Evolutionary conservation across 2,113 vertebrate genomes (phyloP), one percentile per base, ranked within the genome.

Genomic region (Glaucomys volans): DNA sequence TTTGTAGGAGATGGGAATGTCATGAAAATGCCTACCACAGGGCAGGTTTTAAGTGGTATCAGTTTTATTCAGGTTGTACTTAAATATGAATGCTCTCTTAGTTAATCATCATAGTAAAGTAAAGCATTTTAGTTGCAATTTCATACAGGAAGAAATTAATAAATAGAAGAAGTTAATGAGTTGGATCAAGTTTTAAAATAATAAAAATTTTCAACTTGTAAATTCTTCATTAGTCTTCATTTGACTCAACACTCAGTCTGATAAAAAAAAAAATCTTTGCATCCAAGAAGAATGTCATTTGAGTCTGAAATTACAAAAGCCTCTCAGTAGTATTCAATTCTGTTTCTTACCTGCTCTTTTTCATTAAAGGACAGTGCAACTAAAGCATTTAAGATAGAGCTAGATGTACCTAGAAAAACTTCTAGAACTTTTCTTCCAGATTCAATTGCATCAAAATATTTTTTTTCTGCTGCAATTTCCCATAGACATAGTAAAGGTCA

Each of bases 201-300:
- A 87, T 28, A 81, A 26, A 96, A 95, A 95, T 88, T 22, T 24
- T 64, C 42, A 90, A 54, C 47, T 90, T 86, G 62, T 54, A 18
- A 93, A 83, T 90, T 92, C 40, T 67, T 87, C 32, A 17, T 64
- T 87, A 75, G 20, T 47, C 76, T 90, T 87, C 40, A 6, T 83
- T 84, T 96, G 24, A 50, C 16, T 80, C 59, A 84, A 75, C 91
- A 87, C 37, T 80, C 42, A 71, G 37, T 50, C 77, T 72, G 35
- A 95, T 30, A n/a, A 3, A 82, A 80, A 90, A 69, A 67, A 88
- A 1, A 88, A 85, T 75, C 13, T 81, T 79, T 94, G 28, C 28
- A 75, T 50, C 18, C 22, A 77, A 52, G 37, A 30, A 87, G n/a
- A 95, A 66, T 4, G 2, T 57, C 30, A 35, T 35, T 90, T 79